A percentile compares a stretch with the other conserved stretches of the same genome.
Conservation (phyloP, 2,888 invertebrate species). For the Dynastes tityus region DNA sequence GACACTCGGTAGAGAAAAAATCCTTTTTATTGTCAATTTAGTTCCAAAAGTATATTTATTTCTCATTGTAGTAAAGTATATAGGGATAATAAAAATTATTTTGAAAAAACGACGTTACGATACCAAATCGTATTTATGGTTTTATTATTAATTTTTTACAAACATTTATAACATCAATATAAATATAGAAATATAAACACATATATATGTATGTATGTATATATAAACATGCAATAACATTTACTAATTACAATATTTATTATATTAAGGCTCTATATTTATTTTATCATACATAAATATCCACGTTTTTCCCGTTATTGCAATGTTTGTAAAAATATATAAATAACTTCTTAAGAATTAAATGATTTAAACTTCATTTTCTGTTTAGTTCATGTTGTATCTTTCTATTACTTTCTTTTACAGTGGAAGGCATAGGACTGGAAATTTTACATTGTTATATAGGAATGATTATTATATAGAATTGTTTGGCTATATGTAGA, state of each 20-base stretch:
- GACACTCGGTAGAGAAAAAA: too few species aligned
- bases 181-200: constrained; percentile 55
- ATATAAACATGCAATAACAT: constrained; percentile 53
- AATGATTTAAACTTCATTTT: constrained; percentile 22
- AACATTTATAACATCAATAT: constrained; percentile 54
- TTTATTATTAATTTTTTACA: constrained; percentile 48
- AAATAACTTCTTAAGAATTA: constrained; percentile 23
- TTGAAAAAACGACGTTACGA: too few species aligned
- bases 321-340: constrained; percentile 43
- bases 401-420: constrained; percentile 5
- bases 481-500: background rate
- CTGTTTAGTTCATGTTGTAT: constrained; percentile 19
- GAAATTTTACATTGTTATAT: constrained; percentile 20
- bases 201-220: constrained; percentile 46
- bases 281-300: constrained; percentile 42
- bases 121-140: background rate
- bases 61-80: too few species aligned
- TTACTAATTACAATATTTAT: constrained; percentile 49
- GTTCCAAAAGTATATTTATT: too few species aligned
- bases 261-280: constrained; percentile 49
- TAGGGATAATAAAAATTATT: too few species aligned
- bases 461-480: too few species aligned
- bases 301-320: constrained; percentile 28
- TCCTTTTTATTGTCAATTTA: too few species aligned
- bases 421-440: constrained; percentile 47